Base-by-base conservation (phyloP, 2,888 invertebrate genomes). In the Macrosiphum euphorbiae region DNA sequence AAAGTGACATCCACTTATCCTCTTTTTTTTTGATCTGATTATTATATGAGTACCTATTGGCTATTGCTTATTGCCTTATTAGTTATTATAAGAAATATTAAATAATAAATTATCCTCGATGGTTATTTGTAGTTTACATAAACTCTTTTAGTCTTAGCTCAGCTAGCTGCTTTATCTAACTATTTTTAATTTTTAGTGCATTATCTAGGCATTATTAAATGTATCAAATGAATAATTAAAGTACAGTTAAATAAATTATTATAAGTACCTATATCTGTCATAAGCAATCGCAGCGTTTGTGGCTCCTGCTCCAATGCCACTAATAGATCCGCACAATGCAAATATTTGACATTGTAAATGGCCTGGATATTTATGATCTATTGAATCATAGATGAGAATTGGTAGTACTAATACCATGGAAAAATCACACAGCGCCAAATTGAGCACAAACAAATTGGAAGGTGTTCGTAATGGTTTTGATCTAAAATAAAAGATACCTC, bases 261-360 rank as follows among this genome's bases (percentile, higher is more conserved):
- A 20, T 90, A n/a, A n/a, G n/a, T n/a, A 94, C 94, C 91, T 90
- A n/a, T 94, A 96, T 96, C 98, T 97, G 96, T 98, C 98, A 95
- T 98, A 98, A 28, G 98, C 98, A 94, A 98, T 98, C 94, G 97
- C 98, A 8, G 98, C 98, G 95, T 98, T 98, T 0, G 98, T 98
- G 96, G 97, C 97, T 0, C 97, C 96, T 0, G 98, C 98, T 0
- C 97, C 98, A 91, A 98, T 98, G 41, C 98, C 98, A n/a, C 97
- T 97, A 95, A 98, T 96, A 0, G 98, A 96, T 0, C 98, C 98
- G 95, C 98, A 96, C 90, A 98, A 96, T 0, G 96, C 97, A 95
- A 97, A 98, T 95, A 98, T 96, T 95, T 98, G 97, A 95, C 98
- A 98, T 0, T 97, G 94, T 92, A 97, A 96, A 0, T 98, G 98